These are phyloP conservation scores for Poecile montanus DNA, from an alignment of 2,797 vertebrate species.

Conservation along the genomic window DNA sequence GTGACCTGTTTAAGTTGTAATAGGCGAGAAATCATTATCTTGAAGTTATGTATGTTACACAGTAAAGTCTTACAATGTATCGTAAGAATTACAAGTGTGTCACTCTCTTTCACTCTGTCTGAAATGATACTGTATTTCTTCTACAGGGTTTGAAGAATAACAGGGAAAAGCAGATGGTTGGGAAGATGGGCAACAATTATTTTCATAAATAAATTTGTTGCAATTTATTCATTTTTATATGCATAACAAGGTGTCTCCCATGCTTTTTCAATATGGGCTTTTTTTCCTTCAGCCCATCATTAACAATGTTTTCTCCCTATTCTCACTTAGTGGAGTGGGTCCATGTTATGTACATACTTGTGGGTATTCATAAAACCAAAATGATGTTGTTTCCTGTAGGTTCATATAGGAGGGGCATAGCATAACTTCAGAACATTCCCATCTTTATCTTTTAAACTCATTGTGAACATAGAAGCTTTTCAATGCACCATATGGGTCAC, in stretches of 20 bases:
- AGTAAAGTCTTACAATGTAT: not conserved
- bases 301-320: not conserved
- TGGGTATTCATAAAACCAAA: not conserved
- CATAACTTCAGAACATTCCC: not conserved
- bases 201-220: not conserved
- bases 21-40: not conserved
- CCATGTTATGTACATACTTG: not conserved
- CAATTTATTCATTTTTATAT: not conserved
- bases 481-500: not conserved
- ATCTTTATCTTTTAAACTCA: not conserved
- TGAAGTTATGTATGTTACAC: not conserved
- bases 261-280: not conserved
- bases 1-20: not conserved
- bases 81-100: not conserved
- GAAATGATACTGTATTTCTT: not conserved
- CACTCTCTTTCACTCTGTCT: not conserved
- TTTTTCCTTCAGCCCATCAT: not conserved
- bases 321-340: not conserved
- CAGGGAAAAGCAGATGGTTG: not conserved
- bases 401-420: accelerated
- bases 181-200: not conserved
- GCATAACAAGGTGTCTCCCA: not conserved
- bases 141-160: not conserved
- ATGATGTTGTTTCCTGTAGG: not conserved
- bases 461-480: not conserved